A percentile compares a stretch with the other conserved stretches of the same genome.
These are phyloP conservation scores for Typhlomys cinereus DNA, from an alignment of 2,113 vertebrate species.

Conservation along the genomic window DNA sequence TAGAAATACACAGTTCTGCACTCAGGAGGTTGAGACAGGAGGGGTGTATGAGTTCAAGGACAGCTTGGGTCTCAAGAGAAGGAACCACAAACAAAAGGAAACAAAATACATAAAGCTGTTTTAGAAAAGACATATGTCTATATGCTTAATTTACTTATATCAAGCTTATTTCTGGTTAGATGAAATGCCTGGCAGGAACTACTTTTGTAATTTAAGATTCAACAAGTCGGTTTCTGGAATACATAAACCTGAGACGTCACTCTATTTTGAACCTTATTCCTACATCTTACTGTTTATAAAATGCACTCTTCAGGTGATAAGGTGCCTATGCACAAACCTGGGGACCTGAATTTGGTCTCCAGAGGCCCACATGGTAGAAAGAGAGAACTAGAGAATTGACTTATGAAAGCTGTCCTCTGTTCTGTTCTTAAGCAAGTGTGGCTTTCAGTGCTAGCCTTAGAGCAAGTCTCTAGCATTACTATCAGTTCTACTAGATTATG, in stretches of 20 bases:
- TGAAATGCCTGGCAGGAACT: not conserved
- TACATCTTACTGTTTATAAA: constrained; percentile 22
- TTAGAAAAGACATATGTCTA: not conserved
- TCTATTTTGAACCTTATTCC: constrained; percentile 35
- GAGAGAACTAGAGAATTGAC: no score
- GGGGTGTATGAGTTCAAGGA: not conserved
- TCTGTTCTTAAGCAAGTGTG: not conserved
- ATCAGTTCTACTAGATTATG: not conserved
- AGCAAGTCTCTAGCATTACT: not conserved
- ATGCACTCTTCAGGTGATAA: no score
- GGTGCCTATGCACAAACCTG: no score
- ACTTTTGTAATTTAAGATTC: not conserved
- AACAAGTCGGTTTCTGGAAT: not conserved
- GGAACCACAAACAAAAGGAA: not conserved
- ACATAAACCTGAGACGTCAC: not conserved
- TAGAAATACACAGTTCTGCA: not conserved
- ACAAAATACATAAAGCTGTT: not conserved
- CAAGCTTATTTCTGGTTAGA: constrained; percentile 1
- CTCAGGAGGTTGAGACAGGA: not conserved
- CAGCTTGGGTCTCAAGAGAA: not conserved
- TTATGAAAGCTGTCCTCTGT: no score
- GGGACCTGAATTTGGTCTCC: no score
- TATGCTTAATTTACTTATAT: not conserved
- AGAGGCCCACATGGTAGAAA: no score
- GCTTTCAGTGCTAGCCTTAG: not conserved